phyloP scores from a whole-genome alignment of 64 coral and sea anemone genomes.

The Dendronephthya gigantea region DNA sequence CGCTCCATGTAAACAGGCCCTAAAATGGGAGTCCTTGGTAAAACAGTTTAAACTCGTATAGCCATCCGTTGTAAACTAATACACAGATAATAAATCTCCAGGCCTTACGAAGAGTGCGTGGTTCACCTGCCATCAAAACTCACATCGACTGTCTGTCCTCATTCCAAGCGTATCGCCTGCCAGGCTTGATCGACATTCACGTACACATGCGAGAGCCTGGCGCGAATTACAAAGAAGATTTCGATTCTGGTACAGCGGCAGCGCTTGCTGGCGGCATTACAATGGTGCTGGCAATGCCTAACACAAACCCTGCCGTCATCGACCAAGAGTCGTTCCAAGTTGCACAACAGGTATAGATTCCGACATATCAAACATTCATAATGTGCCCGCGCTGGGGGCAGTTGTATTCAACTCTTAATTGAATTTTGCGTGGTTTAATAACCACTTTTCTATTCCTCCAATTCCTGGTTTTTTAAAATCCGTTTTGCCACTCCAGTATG shows the following conservation, averaged over 20 bases:
- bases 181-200: constrained; percentile 91
- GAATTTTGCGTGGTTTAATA: too few relatives aligned
- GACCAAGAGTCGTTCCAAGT: constrained; percentile 60
- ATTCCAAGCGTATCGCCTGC: constrained; percentile 62
- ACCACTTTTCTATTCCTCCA: too few relatives aligned
- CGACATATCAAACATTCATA: too few relatives aligned
- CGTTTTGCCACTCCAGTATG: too few relatives aligned
- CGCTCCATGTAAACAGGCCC: too few relatives aligned
- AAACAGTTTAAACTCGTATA: too few relatives aligned
- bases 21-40: too few relatives aligned
- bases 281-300: constrained; percentile 93
- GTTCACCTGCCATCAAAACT: constrained; percentile 75
- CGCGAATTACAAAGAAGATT: constrained; percentile 90
- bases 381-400: too few relatives aligned
- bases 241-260: constrained; percentile 81
- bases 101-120: constrained; percentile 82
- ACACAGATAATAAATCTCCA: background rate
- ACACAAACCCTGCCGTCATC: constrained; percentile 78
- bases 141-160: constrained; percentile 95
- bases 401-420: too few relatives aligned
- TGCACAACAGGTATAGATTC: constrained; percentile 72
- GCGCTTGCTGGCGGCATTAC: constrained; percentile 87
- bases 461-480: too few relatives aligned
- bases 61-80: background rate
- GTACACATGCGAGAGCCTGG: constrained; percentile 93